Base-by-base conservation (phyloP, 2,888 invertebrate genomes). In the Cinara cedri region DNA sequence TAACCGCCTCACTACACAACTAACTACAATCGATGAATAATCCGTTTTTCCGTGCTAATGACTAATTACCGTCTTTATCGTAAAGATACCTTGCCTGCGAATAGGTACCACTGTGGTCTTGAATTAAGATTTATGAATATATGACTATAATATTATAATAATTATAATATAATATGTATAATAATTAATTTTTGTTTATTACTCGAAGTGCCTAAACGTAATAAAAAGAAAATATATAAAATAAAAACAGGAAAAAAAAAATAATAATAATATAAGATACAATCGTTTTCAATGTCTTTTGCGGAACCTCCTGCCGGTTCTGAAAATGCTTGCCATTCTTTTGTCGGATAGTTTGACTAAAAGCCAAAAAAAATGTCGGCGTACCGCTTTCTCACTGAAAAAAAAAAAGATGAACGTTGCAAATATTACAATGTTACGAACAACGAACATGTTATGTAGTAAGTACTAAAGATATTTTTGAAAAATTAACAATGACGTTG, bases 351-450 rank as follows among this genome's bases (percentile, higher is more conserved):
- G 54, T 75, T 75, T 75, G 75, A 66, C 63, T 75, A 55, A 66
- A 75, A 75, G 75, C 75, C 75, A 75, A 75, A 65, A 54, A 3
- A 75, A 66, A 44, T 72, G 75, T 66, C 75, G 4, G 55, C 72
- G 62, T 74, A 51, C 21, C 11, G 51, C 51, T 74, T 62, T 16
- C 34, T 34, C 16, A 62, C 70, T 10, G 21, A 34, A 51, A 62
- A 68, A 49, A 68, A 54, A 34, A n/a, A 66, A 72, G 49, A 62
- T 72, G 34, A 49, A 49, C 34, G 62, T 74, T 74, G 34, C 42
- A 74, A 74, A 62, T 62, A 74, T 74, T 74, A 51, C 51, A 62
- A 51, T 51, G 34, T 51, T 74, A 65, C 13, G n/a, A 42, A 63
- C 21, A 34, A n/a, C n/a, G n/a, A 4, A 34, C 6, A 34, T 34